These are phyloP conservation scores for Zaprionus lachaisei DNA, from an alignment of 1,140 invertebrate genomes.

Conservation along the genomic window DNA sequence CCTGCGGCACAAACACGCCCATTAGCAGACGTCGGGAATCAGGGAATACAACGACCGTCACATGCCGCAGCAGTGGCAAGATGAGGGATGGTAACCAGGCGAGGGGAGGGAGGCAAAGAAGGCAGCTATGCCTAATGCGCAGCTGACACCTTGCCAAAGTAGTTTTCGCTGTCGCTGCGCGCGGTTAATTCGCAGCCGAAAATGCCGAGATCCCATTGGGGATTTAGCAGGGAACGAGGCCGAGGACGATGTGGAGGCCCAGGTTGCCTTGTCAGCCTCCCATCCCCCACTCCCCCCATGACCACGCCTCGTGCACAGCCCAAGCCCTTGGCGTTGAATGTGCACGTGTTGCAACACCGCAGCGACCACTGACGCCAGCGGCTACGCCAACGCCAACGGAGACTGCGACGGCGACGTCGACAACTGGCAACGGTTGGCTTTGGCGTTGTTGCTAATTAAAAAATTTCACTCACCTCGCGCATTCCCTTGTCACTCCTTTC, in stretches of 20 bases:
- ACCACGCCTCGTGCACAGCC: slow-evolving; percentile 22
- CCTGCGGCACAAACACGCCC: slow-evolving; percentile 62
- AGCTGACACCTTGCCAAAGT: slow-evolving; percentile 80
- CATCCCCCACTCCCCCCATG: background rate
- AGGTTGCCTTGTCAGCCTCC: background rate
- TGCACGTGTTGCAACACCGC: slow-evolving; percentile 65
- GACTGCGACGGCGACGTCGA: slow-evolving; percentile 12
- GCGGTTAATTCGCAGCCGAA: slow-evolving; percentile 57
- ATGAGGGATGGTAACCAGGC: background rate
- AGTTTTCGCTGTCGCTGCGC: slow-evolving; percentile 70
- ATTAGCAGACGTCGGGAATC: slow-evolving; percentile 50
- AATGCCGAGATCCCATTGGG: slow-evolving; percentile 52
- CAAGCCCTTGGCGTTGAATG: background rate
- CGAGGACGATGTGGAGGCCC: background rate
- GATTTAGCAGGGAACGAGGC: slow-evolving; percentile 54
- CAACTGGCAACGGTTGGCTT: slow-evolving; percentile 36
- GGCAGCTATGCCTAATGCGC: slow-evolving; percentile 61
- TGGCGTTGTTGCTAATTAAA: slow-evolving; percentile 67
- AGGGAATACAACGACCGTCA: slow-evolving; percentile 9
- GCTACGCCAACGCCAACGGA: background rate
- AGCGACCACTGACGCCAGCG: slow-evolving; percentile 25
- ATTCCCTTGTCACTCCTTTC: slow-evolving; percentile 8
- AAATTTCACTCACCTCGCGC: slow-evolving; percentile 52
- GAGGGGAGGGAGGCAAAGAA: slow-evolving; percentile 4
- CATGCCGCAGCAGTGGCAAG: background rate